Evolutionary conservation across 2,888 invertebrate species (phyloP).

Genomic region (Tortricodes alternella): DNA sequence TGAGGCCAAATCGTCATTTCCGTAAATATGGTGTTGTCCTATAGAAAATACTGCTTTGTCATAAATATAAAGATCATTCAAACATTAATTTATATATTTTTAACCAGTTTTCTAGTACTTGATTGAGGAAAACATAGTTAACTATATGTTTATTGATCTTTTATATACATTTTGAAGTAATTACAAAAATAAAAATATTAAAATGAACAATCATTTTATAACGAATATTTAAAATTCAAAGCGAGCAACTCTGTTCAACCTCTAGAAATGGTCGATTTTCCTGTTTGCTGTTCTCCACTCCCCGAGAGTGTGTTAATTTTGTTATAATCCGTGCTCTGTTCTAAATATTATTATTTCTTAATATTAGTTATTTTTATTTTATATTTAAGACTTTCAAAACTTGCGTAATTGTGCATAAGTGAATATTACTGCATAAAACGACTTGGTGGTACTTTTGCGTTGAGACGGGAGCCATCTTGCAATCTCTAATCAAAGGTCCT

Average conservation of each 20-base stretch:
- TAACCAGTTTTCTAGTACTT: neutral
- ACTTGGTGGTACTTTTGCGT: conserved; percentile 89
- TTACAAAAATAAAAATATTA: neutral
- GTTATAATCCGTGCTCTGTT: conserved; percentile 66
- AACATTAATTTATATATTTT: conserved; percentile 16
- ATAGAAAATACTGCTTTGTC: conserved; percentile 3
- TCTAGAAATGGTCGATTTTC: conserved; percentile 80
- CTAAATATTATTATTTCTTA: conserved; percentile 70
- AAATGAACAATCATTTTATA: neutral
- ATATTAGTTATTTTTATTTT: conserved; percentile 78
- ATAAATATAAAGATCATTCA: neutral
- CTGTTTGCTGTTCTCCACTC: conserved; percentile 80
- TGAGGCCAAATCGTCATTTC: conserved; percentile 60
- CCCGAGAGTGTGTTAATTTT: conserved; percentile 74
- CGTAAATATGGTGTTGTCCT: conserved; percentile 54
- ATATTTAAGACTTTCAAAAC: conserved; percentile 65
- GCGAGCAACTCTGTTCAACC: conserved; percentile 56
- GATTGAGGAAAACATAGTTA: neutral
- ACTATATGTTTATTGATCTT: conserved; percentile 28
- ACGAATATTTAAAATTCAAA: conserved; percentile 24
- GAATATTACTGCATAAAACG: conserved; percentile 79
- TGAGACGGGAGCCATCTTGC: conserved; percentile 93
- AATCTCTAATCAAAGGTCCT: conserved; percentile 93
- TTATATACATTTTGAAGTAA: neutral
- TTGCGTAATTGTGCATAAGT: conserved; percentile 55